Percentiles rank a stretch among this genome's conserved stretches.
phyloP scores from a whole-genome alignment of 2,888 invertebrate genomes.

The Eupeodes luniger region DNA sequence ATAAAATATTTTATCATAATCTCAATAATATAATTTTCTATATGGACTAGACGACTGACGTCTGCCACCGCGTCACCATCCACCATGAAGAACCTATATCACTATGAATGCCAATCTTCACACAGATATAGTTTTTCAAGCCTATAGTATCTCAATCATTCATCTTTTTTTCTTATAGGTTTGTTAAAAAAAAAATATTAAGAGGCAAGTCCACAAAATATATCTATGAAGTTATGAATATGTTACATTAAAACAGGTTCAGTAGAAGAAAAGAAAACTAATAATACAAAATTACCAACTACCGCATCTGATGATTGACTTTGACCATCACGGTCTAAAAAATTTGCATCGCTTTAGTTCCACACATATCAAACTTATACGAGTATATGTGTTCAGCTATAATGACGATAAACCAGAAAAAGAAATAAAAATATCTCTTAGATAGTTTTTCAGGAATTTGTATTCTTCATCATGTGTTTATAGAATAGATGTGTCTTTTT shows the following conservation, averaged over 20 bases:
- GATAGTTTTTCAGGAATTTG: neutral
- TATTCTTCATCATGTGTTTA: neutral
- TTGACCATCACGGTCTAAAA: conserved; percentile 74
- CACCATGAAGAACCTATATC: neutral
- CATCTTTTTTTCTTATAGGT: neutral
- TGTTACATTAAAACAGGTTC: conserved; percentile 8
- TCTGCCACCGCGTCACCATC: too few relatives aligned
- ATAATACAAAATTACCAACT: neutral
- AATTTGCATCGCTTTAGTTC: conserved; percentile 55
- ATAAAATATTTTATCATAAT: conserved; percentile 7
- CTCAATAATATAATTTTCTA: conserved; percentile 14
- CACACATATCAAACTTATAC: neutral
- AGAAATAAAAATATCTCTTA: neutral
- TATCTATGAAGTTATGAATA: neutral
- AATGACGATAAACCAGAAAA: conserved; percentile 1
- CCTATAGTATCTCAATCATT: conserved; percentile 41
- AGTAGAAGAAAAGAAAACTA: neutral
- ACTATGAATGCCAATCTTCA: neutral
- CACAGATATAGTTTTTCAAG: conserved; percentile 10
- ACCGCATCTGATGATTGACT: conserved; percentile 64
- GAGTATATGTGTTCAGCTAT: neutral
- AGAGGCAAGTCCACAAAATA: neutral
- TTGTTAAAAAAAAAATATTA: neutral
- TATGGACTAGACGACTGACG: conserved; percentile 2
- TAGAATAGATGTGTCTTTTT: too few relatives aligned